These are phyloP conservation scores for Chaetophractus vellerosus DNA, from an alignment of 2,797 vertebrate genomes.

Conservation along the genomic window DNA sequence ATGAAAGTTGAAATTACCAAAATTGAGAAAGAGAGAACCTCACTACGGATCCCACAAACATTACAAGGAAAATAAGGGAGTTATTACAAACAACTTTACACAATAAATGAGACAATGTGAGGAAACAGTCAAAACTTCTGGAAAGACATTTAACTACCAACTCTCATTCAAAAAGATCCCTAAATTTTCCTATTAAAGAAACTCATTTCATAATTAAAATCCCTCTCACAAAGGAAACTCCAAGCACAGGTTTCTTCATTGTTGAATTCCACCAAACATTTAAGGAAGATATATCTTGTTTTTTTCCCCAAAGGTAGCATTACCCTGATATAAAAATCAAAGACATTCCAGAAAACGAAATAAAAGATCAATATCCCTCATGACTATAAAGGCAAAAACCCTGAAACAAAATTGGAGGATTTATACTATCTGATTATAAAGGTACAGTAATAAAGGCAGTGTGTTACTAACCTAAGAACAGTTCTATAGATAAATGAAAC, in stretches of 20 bases:
- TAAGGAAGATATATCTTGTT: conserved; percentile 1
- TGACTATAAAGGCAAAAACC: not conserved
- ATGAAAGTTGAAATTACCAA: not conserved
- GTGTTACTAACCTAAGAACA: not conserved
- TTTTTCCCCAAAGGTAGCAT: no score
- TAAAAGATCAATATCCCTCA: no score
- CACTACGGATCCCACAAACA: not conserved
- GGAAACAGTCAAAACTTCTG: not conserved
- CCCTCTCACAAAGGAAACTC: not conserved
- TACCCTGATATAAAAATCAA: no score
- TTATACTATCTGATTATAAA: not conserved
- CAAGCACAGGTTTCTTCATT: no score
- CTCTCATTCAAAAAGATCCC: conserved; percentile 1
- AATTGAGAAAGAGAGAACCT: not conserved
- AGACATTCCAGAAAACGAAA: no score
- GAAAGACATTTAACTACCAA: not conserved
- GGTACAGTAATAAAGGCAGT: not conserved
- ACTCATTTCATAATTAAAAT: not conserved
- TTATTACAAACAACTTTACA: not conserved
- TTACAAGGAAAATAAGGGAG: not conserved
- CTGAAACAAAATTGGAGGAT: not conserved
- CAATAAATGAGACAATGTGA: not conserved
- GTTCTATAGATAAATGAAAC: not conserved
- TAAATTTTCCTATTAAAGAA: not conserved
- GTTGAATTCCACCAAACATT: not conserved